Evolutionary conservation across 2,888 invertebrate genomes (phyloP).

Genomic region (Asteroscopus sphinx): DNA sequence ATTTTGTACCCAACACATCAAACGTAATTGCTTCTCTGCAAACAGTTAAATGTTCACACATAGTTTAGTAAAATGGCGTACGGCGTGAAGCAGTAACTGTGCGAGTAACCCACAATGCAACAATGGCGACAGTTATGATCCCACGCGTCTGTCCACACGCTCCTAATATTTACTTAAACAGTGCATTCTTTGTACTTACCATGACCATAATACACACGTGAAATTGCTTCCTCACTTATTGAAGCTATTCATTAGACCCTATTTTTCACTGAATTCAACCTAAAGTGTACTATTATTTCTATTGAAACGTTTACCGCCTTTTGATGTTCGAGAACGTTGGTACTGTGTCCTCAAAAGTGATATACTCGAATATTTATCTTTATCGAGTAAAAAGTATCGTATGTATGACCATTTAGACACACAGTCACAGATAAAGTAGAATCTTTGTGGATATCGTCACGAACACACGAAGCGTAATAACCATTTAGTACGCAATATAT

Average conservation of each 20-base stretch:
- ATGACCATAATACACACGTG: slow-evolving; percentile 5
- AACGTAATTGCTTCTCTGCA: slow-evolving; percentile 36
- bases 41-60: slow-evolving; percentile 59
- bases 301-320: slow-evolving; percentile 30
- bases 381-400: slow-evolving; percentile 35
- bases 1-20: slow-evolving; percentile 29
- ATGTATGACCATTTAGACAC: slow-evolving; percentile 32
- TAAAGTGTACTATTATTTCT: slow-evolving; percentile 26
- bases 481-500: slow-evolving; percentile 37
- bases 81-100: slow-evolving; percentile 58
- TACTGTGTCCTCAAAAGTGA: slow-evolving; percentile 19
- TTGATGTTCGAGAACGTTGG: slow-evolving; percentile 7
- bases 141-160: slow-evolving; percentile 63
- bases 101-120: slow-evolving; percentile 69
- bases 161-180: slow-evolving; percentile 60
- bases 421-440: slow-evolving; percentile 31
- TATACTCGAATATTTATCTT: slow-evolving; percentile 45
- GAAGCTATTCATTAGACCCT: slow-evolving; percentile 28
- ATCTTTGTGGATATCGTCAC: slow-evolving; percentile 43
- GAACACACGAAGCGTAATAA: slow-evolving; percentile 24
- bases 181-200: slow-evolving; percentile 28
- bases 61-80: slow-evolving; percentile 54
- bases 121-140: slow-evolving; percentile 70
- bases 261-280: slow-evolving; percentile 23
- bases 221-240: slow-evolving; percentile 27